Evolutionary conservation across 2,888 invertebrate species (phyloP).

Genomic region (Fragum fragum): DNA sequence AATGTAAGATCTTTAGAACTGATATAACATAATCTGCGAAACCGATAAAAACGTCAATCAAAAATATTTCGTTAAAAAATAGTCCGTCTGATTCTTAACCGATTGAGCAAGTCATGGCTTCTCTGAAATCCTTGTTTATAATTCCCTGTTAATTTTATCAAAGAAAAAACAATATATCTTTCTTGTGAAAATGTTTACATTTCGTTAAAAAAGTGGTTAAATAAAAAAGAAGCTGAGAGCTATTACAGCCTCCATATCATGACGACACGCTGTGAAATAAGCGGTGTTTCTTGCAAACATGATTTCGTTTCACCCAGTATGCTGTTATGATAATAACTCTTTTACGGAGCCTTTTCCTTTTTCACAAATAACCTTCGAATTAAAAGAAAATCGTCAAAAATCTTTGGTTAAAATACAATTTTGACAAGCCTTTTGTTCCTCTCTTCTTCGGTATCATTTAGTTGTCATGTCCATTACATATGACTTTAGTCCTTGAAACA

Average conservation of each 20-base stretch:
- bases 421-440: no score
- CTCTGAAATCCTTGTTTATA: neutral
- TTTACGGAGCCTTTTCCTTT: no score
- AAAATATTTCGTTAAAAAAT: neutral
- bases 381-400: no score
- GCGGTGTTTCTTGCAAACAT: conserved; percentile 13
- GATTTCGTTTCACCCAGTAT: neutral
- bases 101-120: neutral
- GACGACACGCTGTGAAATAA: conserved; percentile 18
- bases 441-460: no score
- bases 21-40: conserved; percentile 4
- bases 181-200: neutral
- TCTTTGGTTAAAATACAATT: no score
- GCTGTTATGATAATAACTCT: neutral
- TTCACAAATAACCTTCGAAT: no score
- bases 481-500: no score
- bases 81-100: neutral
- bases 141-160: neutral
- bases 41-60: conserved; percentile 8
- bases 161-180: neutral
- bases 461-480: no score
- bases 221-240: conserved; percentile 6
- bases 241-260: conserved; percentile 13
- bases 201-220: conserved; percentile 3
- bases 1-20: conserved; percentile 1